Evolutionary conservation across 2,113 vertebrate genomes (phyloP).

Genomic region (Speoplatyrhinus poulsoni): DNA sequence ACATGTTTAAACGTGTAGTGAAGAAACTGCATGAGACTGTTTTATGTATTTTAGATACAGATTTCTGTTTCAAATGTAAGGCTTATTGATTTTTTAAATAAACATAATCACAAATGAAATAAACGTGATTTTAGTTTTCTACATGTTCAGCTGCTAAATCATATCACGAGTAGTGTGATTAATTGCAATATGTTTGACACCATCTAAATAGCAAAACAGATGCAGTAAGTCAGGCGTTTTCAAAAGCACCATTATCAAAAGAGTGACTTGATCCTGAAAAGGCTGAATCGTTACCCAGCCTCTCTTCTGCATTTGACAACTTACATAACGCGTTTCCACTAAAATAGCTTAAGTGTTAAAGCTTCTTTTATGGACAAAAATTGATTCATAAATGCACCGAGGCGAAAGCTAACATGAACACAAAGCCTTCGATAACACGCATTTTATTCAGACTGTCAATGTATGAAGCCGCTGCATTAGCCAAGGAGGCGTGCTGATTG

Average conservation of each 20-base stretch:
- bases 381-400: slow-evolving; percentile 80
- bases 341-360: slow-evolving; percentile 81
- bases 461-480: slow-evolving; percentile 68
- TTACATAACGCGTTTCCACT: slow-evolving; percentile 82
- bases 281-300: slow-evolving; percentile 69
- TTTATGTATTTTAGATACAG: no score
- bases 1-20: no score
- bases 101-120: slow-evolving; percentile 25
- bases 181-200: slow-evolving; percentile 67
- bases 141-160: slow-evolving; percentile 38
- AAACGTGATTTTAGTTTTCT: slow-evolving; percentile 31
- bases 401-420: slow-evolving; percentile 72
- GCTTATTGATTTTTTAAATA: background rate
- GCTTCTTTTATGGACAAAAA: slow-evolving; percentile 79
- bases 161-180: slow-evolving; percentile 55
- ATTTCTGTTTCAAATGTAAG: no score
- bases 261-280: slow-evolving; percentile 71
- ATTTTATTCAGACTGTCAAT: slow-evolving; percentile 76
- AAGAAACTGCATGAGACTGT: no score
- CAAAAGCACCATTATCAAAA: slow-evolving; percentile 74
- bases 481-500: slow-evolving; percentile 73
- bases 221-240: slow-evolving; percentile 64
- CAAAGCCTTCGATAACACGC: slow-evolving; percentile 78
- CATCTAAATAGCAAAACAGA: slow-evolving; percentile 65
- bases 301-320: slow-evolving; percentile 69